Base-by-base conservation (phyloP, 1,140 invertebrate genomes). In the Pristionchus pacificus region DNA sequence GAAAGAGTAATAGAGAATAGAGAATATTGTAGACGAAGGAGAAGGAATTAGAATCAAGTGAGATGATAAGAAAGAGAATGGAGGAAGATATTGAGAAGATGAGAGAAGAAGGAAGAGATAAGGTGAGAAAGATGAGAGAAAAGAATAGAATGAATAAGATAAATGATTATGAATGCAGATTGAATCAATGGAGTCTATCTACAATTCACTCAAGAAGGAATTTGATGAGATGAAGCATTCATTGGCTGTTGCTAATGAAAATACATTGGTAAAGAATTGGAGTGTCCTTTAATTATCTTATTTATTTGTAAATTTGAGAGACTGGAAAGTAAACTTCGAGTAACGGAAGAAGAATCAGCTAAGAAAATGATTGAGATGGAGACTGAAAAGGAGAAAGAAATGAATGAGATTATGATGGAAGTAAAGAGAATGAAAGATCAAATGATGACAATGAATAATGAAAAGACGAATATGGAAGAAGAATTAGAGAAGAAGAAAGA, bases 181-280 rank as follows among this genome's bases (percentile, higher is more conserved):
- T 63, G 30, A 30, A 24, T 27, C n/a, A 13, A 33, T 33, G n/a
- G n/a, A 33, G 3, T 63, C 25, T 33, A 10, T 10, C 14, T 19
- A 19, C 28, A 32, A 63, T 32, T 32, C n/a, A 30, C 28, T 24
- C 6, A 0, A 14, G 13, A 63, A 63, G 38, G 38, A 32, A 33
- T 31, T 27, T 66, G 24, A 15, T 29, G 25, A 14, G 29, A 24
- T 3, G n/a, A 13, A 19, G 3, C 29, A 33, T n/a, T 33, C 62
- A 25, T 58, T 66, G 57, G 57, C 59, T 66, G 38, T 66, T 66
- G 14, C 24, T n/a, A 58, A n/a, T 29, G 14, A 66, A 65, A 58
- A 30, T 66, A 38, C 59, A 38, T 66, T 57, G 24, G 29, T 38
- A 57, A 57, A 57, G 27, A 58, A 38, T 58, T 66, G 65, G 65